Evolutionary conservation across 2,888 invertebrate species (phyloP).

Genomic region (Andrena minutula): DNA sequence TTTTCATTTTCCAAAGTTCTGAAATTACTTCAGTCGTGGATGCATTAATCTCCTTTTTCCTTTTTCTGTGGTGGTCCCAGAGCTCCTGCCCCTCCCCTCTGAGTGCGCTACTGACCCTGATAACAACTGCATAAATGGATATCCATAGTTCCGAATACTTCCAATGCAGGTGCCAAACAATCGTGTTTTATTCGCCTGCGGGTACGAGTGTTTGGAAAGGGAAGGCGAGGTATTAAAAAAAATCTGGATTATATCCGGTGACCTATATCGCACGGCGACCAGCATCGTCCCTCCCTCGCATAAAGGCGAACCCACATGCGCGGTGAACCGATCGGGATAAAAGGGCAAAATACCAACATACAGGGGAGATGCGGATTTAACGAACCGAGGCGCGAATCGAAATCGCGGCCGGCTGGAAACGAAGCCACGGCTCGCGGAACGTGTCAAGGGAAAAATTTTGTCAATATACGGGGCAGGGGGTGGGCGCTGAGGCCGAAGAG

Average conservation of each 20-base stretch:
- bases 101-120: conserved; percentile 5
- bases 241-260: conserved; percentile 55
- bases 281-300: conserved; percentile 27
- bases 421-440: too few species aligned
- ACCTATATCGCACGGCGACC: conserved; percentile 41
- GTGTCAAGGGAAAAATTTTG: neutral
- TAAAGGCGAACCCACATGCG: conserved; percentile 42
- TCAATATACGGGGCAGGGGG: neutral
- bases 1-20: too few species aligned
- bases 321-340: conserved; percentile 33
- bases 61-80: too few species aligned
- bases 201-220: conserved; percentile 31
- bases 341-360: conserved; percentile 31
- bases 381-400: conserved; percentile 19
- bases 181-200: conserved; percentile 36
- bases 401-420: conserved; percentile 13
- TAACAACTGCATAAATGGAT: conserved; percentile 50
- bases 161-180: conserved; percentile 38
- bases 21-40: too few species aligned
- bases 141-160: conserved; percentile 46
- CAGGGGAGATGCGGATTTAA: conserved; percentile 25
- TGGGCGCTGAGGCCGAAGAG: neutral
- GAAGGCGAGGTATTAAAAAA: conserved; percentile 47
- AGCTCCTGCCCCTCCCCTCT: too few species aligned
- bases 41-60: too few species aligned